Evolutionary conservation across 2,888 invertebrate species (phyloP).

Genomic region (Eremobia ochroleuca): DNA sequence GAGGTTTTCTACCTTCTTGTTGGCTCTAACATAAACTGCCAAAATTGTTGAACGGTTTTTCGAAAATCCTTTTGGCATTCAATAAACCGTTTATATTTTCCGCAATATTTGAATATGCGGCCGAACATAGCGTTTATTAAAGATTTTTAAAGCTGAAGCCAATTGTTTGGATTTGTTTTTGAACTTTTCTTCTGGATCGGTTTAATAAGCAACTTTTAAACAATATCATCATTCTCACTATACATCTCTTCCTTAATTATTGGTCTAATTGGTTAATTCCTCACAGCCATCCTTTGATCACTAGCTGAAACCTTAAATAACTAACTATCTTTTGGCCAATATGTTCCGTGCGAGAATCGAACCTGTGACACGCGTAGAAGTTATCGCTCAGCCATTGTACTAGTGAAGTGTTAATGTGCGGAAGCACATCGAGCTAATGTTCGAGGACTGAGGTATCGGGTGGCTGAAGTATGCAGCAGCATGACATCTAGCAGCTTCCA

Average conservation of each 20-base stretch:
- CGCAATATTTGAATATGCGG: background rate
- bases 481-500: background rate
- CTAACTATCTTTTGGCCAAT: background rate
- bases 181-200: background rate
- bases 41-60: background rate
- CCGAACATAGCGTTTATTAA: background rate
- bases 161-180: background rate
- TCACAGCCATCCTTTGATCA: background rate
- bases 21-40: no score
- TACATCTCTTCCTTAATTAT: background rate
- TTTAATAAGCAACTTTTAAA: background rate
- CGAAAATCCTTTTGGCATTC: background rate
- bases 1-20: no score
- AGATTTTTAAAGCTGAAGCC: background rate
- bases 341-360: background rate
- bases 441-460: no score
- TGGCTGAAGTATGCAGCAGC: background rate
- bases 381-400: background rate
- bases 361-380: background rate
- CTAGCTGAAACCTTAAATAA: background rate
- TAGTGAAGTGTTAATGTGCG: background rate
- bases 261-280: background rate
- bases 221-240: background rate
- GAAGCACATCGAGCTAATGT: background rate
- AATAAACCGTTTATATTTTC: background rate